phyloP scores from a whole-genome alignment of 2,113 vertebrate genomes.

The Theristicus caerulescens region DNA sequence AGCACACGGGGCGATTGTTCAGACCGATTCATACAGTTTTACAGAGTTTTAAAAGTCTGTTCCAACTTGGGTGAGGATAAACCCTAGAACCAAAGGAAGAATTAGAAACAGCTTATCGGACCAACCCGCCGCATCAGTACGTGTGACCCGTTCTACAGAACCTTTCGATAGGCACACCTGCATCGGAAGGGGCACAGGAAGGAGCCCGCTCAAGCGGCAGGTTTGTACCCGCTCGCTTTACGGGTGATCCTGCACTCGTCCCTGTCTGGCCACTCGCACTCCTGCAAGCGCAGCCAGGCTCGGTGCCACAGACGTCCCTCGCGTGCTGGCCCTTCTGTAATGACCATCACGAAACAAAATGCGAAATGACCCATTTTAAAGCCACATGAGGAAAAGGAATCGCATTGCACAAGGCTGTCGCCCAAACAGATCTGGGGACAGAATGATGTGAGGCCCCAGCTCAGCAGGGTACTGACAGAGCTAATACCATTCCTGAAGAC shows the following conservation, averaged over 20 bases:
- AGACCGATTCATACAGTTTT: background rate
- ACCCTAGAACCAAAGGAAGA: background rate
- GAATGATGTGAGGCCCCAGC: background rate
- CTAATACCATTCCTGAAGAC: background rate
- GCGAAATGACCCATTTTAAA: background rate
- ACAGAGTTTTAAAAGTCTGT: background rate
- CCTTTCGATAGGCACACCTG: accelerated
- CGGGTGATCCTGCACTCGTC: background rate
- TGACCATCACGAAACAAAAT: background rate
- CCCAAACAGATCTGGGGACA: background rate
- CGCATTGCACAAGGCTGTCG: background rate
- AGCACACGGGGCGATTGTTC: background rate
- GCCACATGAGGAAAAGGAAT: background rate
- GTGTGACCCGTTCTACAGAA: background rate
- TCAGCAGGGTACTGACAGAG: background rate
- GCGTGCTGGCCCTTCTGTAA: background rate
- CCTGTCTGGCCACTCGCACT: background rate
- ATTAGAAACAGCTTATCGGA: background rate
- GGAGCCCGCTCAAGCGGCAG: background rate
- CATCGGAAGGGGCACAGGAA: background rate
- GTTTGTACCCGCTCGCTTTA: background rate
- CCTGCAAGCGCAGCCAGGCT: background rate
- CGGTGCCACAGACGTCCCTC: background rate
- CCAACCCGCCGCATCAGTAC: too few species aligned
- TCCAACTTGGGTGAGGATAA: background rate